Base-by-base conservation (phyloP, 2,888 invertebrate species). In the Philopedon plagiatum region DNA sequence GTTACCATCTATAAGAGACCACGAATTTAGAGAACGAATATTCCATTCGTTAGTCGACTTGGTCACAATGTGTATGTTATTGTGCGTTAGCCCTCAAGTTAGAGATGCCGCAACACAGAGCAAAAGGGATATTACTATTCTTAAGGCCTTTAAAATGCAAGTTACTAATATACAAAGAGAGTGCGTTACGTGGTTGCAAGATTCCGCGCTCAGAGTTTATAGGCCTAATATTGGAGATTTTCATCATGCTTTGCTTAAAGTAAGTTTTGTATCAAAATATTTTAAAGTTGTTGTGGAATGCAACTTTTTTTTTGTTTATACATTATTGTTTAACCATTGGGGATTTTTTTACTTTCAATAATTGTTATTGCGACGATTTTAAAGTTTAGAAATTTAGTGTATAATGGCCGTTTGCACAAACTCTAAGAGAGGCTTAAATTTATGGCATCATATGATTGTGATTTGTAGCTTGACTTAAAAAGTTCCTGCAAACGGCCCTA, bases 181-280 rank as follows among this genome's bases (percentile, higher is more conserved):
- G 80, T 92, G 95, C 26, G 90, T 97, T 0, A 91, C 91, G 79
- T 98, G 98, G 98, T 87, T 98, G 82, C 93, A 95, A 77, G 93
- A 93, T 76, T 89, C 91, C 5, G 96, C 94, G 3, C 90, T 92
- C 58, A 89, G 91, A 70, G 87, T 93, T 74, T 96, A 93, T 58
- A 71, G 79, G 39, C 91, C 95, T 2, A 89, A 89, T 26, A 86
- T 91, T 0, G 88, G 88, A 32, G 95, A 95, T 80, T 94, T 92
- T 81, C 89, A 92, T 77, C 92, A 92, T 79, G 92, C 92, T 0
- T 85, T 96, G 61, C 92, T 94, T 77, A 96, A 95, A 87, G 75
- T 75, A 49, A n/a, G 60, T 64, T 15, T 5, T n/a, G n/a, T n/a
- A n/a, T n/a, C n/a, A 19, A 11, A 8, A 32, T 18, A 18, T 26